Percentiles rank a stretch among this genome's conserved stretches.
Conservation (phyloP, 2,888 invertebrate species). For the Ectropis crepuscularia region DNA sequence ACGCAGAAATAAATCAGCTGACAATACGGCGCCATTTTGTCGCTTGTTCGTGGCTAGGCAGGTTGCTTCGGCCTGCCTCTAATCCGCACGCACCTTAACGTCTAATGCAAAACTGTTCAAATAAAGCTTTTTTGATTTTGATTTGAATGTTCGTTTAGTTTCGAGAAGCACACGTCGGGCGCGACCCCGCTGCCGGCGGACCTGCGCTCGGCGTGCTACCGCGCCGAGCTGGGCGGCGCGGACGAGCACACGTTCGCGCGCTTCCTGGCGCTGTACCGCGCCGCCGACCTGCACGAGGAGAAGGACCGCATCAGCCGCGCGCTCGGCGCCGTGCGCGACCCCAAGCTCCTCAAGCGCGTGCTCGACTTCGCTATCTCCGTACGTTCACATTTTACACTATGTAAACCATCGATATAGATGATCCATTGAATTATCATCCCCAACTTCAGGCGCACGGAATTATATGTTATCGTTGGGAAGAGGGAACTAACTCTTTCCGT, state of each 20-base stretch:
- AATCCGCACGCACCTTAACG: too few relatives aligned
- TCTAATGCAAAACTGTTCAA: too few relatives aligned
- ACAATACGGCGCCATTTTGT: too few relatives aligned
- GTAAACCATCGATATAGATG: too few relatives aligned
- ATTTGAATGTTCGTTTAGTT: conserved; percentile 62
- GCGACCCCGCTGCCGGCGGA: conserved; percentile 90
- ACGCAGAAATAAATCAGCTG: too few relatives aligned
- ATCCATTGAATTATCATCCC: too few relatives aligned
- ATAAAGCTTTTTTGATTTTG: too few relatives aligned
- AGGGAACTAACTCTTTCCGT: too few relatives aligned
- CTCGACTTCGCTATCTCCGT: conserved; percentile 93
- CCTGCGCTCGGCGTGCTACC: conserved; percentile 93
- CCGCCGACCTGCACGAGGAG: conserved; percentile 96
- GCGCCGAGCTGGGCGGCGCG: conserved; percentile 90
- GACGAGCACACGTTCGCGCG: conserved; percentile 90
- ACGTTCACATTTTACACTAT: conserved; percentile 56
- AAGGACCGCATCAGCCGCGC: conserved; percentile 95
- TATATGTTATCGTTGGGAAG: too few relatives aligned
- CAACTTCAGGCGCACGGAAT: too few relatives aligned
- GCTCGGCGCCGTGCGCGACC: conserved; percentile 91
- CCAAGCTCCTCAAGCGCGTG: conserved; percentile 88
- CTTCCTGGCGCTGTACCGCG: conserved; percentile 92
- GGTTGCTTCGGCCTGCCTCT: too few relatives aligned
- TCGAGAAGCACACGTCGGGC: conserved; percentile 87
- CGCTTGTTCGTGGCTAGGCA: too few relatives aligned